Evolutionary conservation across 2,113 vertebrate genomes (phyloP).

Genomic region (Caretta caretta): DNA sequence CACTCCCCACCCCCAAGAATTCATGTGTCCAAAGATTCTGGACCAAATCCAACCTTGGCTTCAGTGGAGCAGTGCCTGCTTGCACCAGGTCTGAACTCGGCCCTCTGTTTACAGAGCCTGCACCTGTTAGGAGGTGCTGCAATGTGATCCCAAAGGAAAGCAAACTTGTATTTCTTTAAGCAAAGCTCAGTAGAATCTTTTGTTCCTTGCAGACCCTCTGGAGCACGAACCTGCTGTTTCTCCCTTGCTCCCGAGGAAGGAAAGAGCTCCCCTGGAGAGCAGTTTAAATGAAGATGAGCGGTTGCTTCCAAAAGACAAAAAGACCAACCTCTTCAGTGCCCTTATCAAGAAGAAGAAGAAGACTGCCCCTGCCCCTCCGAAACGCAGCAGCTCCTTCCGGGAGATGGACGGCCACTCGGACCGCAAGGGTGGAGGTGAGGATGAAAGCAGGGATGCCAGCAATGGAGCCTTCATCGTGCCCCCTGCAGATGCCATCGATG

Average conservation of each 20-base stretch:
- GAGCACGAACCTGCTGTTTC: constrained; percentile 89
- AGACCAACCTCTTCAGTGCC: constrained; percentile 90
- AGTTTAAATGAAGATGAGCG: constrained; percentile 92
- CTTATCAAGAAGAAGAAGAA: constrained; percentile 99
- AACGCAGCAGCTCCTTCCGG: constrained; percentile 95
- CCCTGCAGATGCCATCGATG: constrained; percentile 71
- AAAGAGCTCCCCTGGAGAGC: constrained; percentile 83
- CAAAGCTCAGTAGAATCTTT: neutral
- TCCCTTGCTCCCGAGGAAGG: constrained; percentile 92
- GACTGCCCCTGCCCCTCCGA: constrained; percentile 91
- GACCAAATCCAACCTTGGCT: rapidly evolving
- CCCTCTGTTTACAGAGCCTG: neutral
- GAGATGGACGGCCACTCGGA: constrained; percentile 87
- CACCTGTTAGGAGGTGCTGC: neutral
- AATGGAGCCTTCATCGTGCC: constrained; percentile 74
- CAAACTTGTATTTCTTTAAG: neutral
- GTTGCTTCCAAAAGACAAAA: constrained; percentile 90
- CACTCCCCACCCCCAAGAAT: neutral
- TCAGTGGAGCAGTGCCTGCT: neutral
- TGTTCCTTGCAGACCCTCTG: constrained; percentile 80
- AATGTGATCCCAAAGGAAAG: neutral
- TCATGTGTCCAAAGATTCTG: neutral
- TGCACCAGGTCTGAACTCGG: neutral
- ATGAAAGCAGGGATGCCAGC: constrained; percentile 80
- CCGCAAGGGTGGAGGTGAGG: constrained; percentile 67